A percentile compares a stretch with the other conserved stretches of the same genome.
Evolutionary conservation across 2,113 vertebrate species (phyloP).

Genomic region (Larimichthys crocea): DNA sequence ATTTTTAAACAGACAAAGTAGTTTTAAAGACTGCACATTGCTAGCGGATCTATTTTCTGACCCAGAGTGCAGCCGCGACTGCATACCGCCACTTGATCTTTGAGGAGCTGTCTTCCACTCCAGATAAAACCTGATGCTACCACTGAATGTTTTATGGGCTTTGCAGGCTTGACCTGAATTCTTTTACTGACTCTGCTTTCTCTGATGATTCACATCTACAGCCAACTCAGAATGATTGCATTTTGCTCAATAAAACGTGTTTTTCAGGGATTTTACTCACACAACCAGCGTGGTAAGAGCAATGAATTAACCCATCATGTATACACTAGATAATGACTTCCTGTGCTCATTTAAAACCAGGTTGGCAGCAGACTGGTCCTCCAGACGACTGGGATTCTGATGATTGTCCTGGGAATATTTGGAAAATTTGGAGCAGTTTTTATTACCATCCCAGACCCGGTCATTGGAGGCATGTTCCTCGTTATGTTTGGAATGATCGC

Average conservation of each 20-base stretch:
- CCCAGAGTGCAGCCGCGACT: no score
- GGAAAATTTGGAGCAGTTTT: slow-evolving; percentile 87
- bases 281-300: not conserved
- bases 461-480: slow-evolving; percentile 88
- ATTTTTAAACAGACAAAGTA: no score
- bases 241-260: not conserved
- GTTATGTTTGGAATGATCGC: slow-evolving; percentile 89
- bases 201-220: not conserved
- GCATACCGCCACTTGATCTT: not conserved
- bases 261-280: not conserved
- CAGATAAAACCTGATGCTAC: not conserved
- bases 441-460: slow-evolving; percentile 86
- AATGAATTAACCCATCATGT: not conserved
- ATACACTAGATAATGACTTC: not conserved
- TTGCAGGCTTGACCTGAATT: not conserved
- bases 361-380: slow-evolving; percentile 87
- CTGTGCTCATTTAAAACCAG: slow-evolving; percentile 55
- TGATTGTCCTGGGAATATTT: slow-evolving; percentile 85
- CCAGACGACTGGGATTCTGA: slow-evolving; percentile 82
- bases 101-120: not conserved
- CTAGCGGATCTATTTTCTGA: no score
- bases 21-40: no score
- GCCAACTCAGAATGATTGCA: not conserved
- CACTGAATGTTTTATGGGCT: slow-evolving; percentile 5
- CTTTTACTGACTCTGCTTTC: not conserved